These are phyloP conservation scores for Bathynomus jamesi DNA, from an alignment of 1,140 invertebrate species.

Conservation along the genomic window DNA sequence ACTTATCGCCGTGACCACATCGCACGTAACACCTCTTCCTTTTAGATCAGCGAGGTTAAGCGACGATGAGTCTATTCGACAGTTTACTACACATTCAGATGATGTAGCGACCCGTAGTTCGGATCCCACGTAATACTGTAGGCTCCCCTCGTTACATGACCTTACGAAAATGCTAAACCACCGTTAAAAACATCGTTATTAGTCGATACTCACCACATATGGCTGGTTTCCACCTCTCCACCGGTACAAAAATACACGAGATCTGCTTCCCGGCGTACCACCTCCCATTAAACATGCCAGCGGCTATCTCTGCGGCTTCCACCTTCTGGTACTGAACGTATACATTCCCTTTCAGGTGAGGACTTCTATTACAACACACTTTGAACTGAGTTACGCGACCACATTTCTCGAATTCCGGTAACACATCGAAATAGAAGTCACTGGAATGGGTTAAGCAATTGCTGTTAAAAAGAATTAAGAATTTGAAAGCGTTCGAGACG, in stretches of 20 bases:
- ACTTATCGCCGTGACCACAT: no score
- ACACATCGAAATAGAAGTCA: slow-evolving; percentile 79
- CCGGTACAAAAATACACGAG: slow-evolving; percentile 67
- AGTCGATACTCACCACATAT: slow-evolving; percentile 68
- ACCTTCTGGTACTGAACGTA: slow-evolving; percentile 71
- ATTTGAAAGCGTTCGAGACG: no score
- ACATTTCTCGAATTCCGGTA: slow-evolving; percentile 70
- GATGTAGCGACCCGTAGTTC: no score
- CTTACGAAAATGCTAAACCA: no score
- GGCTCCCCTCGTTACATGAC: no score
- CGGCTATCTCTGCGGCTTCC: slow-evolving; percentile 63
- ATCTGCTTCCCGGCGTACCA: slow-evolving; percentile 81
- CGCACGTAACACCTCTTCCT: no score
- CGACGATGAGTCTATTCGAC: no score
- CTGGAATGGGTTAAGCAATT: slow-evolving; percentile 40
- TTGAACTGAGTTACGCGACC: slow-evolving; percentile 72
- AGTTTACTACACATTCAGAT: no score
- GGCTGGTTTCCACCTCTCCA: slow-evolving; percentile 73
- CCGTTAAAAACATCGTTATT: no score
- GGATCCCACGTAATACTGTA: no score
- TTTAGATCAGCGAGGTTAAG: no score
- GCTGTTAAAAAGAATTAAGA: background rate
- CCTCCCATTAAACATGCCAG: slow-evolving; percentile 68
- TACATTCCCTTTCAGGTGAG: slow-evolving; percentile 81
- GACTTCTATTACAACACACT: slow-evolving; percentile 76